Evolutionary conservation across 2,888 invertebrate genomes (phyloP), one percentile per base, ranked within the genome.

Genomic region (Aleiodes alternator): DNA sequence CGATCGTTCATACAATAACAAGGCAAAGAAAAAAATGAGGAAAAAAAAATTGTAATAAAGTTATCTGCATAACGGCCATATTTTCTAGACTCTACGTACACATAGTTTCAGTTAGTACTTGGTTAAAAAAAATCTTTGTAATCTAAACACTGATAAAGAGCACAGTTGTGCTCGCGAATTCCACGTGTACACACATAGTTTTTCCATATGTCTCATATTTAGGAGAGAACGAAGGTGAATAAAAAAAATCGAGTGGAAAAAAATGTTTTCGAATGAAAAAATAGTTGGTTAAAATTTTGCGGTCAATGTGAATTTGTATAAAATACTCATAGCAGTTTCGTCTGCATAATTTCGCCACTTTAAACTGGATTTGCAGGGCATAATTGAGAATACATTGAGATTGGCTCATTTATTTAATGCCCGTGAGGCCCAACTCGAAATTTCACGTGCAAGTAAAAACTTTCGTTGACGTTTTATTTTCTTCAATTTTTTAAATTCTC

Each of bases 81-180:
- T 48, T 48, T 64, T 11, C 48, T 48, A 12, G 48, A 48, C 64
- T 43, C 43, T 64, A 48, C 43, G 64, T 64, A 64, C 64, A 55
- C 55, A 64, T 23, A 64, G 64, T 16, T 7, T 48, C 16, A 48
- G 59, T 38, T 59, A 3, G 16, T 48, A 64, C 48, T 4, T 14
- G 64, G 23, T 43, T 48, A 2, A 23, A 48, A 64, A 64, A 64
- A 64, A 64, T 64, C 64, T 64, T 43, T 64, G 16, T 64, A 64
- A 64, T 64, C 64, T 64, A 48, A 64, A 64, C 43, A 64, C 64
- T 64, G 64, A 64, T 64, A 64, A 48, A 34, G 38, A 43, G 64
- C 48, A 8, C 64, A 64, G 64, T 64, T 48, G 64, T 23, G 23
- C 43, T 64, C 64, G 34, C 64, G 16, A 48, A 64, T 64, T 64